These are phyloP conservation scores for Nowickia ferox DNA, from an alignment of 2,888 invertebrate species.

Conservation along the genomic window DNA sequence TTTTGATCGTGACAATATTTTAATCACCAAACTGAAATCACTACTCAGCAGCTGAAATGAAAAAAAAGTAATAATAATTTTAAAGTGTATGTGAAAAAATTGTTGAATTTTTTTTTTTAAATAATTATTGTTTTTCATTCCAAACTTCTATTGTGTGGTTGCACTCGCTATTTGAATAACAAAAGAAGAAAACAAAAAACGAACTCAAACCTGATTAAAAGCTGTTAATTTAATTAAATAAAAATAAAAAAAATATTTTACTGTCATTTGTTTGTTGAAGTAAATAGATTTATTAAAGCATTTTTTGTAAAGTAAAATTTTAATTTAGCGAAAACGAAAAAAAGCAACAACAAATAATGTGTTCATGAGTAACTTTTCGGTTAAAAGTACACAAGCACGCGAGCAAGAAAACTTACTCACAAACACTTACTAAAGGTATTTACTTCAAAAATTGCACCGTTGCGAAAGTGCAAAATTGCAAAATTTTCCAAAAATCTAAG, in stretches of 20 bases:
- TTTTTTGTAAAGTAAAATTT: background rate
- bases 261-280: background rate
- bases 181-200: constrained; percentile 9
- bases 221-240: background rate
- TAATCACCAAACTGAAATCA: constrained; percentile 56
- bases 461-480: too few species aligned
- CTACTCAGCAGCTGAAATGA: constrained; percentile 3
- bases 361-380: too few species aligned
- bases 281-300: background rate
- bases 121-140: constrained; percentile 26
- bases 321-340: background rate
- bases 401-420: too few species aligned
- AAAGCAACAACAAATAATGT: too few species aligned
- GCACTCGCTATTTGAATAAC: constrained; percentile 7
- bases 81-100: constrained; percentile 1
- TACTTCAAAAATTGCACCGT: too few species aligned
- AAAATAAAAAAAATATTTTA: background rate
- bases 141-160: constrained; percentile 37
- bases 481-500: too few species aligned
- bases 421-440: too few species aligned
- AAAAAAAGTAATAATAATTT: background rate
- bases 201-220: constrained; percentile 1
- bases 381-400: too few species aligned
- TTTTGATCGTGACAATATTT: constrained; percentile 68
- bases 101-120: constrained; percentile 7